Conservation (phyloP, 1,140 invertebrate genomes). For the Medauroidea extradentata region DNA sequence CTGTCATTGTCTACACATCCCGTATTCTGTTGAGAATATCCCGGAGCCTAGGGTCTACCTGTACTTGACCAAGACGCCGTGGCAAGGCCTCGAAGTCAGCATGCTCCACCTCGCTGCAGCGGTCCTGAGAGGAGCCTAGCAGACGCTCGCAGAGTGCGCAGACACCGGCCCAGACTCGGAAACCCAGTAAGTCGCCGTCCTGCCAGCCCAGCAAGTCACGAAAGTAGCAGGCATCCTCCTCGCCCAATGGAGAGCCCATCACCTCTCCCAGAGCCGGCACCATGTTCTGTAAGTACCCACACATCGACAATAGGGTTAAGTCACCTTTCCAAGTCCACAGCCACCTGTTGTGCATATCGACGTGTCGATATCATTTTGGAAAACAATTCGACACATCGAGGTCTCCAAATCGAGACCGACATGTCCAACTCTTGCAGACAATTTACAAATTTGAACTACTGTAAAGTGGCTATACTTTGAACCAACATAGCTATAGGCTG, state of each 20-base stretch:
- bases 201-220: constrained; percentile 48
- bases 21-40: constrained; percentile 2
- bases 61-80: background rate
- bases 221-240: constrained; percentile 46
- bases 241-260: constrained; percentile 53
- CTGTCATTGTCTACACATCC: constrained; percentile 1
- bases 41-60: constrained; percentile 1
- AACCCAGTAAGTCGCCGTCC: constrained; percentile 49
- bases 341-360: too few relatives aligned
- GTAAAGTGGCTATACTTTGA: too few relatives aligned
- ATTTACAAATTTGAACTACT: too few relatives aligned
- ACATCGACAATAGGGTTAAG: background rate
- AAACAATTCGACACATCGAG: too few relatives aligned
- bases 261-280: constrained; percentile 53
- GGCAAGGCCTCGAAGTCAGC: constrained; percentile 9
- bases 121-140: constrained; percentile 30
- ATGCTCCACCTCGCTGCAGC: constrained; percentile 9
- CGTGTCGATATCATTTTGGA: too few relatives aligned
- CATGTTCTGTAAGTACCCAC: constrained; percentile 37
- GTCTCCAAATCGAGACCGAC: too few relatives aligned
- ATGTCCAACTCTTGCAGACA: too few relatives aligned
- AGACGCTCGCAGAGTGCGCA: constrained; percentile 61
- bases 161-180: constrained; percentile 61
- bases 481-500: too few relatives aligned
- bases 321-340: too few relatives aligned